These are phyloP conservation scores for Lasius platythorax DNA, from an alignment of 2,888 invertebrate genomes.

Conservation along the genomic window DNA sequence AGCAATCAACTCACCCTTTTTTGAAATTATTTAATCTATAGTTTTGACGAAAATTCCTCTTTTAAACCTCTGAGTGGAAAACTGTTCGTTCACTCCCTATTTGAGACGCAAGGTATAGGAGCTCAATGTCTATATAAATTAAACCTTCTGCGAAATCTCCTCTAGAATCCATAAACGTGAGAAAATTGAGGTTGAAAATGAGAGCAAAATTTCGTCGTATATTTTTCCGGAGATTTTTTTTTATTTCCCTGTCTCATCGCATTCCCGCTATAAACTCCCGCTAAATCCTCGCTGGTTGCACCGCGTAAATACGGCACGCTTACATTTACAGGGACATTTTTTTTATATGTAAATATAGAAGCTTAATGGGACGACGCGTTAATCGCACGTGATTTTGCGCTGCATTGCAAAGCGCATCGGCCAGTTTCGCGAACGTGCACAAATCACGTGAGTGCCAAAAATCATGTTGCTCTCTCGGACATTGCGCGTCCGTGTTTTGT, in stretches of 20 bases:
- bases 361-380: constrained; percentile 18
- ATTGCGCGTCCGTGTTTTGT: constrained; percentile 39
- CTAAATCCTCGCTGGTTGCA: background rate
- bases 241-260: background rate
- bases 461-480: constrained; percentile 39
- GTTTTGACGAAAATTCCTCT: background rate
- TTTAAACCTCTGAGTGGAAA: background rate
- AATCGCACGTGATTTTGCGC: constrained; percentile 35
- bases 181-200: background rate
- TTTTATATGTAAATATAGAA: constrained; percentile 3
- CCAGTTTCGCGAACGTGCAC: constrained; percentile 24
- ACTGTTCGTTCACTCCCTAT: background rate
- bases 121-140: background rate
- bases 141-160: background rate
- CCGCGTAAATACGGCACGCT: background rate
- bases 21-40: background rate
- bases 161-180: background rate
- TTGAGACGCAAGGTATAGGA: background rate
- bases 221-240: background rate
- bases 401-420: constrained; percentile 8
- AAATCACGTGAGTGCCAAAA: constrained; percentile 43
- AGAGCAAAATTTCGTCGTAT: background rate
- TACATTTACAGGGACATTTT: constrained; percentile 3
- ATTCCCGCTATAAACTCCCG: background rate
- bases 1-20: background rate